A percentile compares a stretch with the other conserved stretches of the same genome.
Evolutionary conservation across 2,113 vertebrate species (phyloP).

Genomic region (Petroica traversi): DNA sequence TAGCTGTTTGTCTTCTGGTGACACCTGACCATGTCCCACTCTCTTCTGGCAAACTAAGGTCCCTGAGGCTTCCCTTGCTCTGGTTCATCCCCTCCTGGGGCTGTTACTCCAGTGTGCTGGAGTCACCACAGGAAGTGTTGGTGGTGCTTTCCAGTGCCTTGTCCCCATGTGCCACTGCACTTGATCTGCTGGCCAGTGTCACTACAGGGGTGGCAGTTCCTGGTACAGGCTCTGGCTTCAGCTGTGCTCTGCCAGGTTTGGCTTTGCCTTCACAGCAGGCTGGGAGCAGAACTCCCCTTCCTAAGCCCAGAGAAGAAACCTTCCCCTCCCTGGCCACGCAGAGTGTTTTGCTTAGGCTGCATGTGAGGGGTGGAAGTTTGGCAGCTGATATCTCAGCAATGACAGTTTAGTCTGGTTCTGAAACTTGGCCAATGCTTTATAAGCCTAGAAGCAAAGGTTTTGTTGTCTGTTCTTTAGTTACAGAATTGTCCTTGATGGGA

Average conservation of each 20-base stretch:
- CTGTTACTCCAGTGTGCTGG: background rate
- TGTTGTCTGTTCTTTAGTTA: slow-evolving; percentile 7
- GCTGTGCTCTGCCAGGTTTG: background rate
- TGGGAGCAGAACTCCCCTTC: background rate
- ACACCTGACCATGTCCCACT: background rate
- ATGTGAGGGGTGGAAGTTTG: slow-evolving; percentile 25
- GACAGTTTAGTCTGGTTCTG: slow-evolving; percentile 21
- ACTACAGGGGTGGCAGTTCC: background rate
- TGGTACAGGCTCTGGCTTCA: background rate
- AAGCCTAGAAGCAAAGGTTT: slow-evolving; percentile 15
- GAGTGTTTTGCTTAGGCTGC: background rate
- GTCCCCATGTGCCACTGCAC: background rate
- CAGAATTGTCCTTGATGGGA: background rate
- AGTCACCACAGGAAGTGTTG: background rate
- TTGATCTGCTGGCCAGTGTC: background rate
- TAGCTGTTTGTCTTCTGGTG: background rate
- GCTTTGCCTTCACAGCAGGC: background rate
- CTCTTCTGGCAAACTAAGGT: background rate
- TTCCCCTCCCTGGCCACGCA: background rate
- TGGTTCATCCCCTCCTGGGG: background rate
- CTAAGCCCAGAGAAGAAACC: background rate
- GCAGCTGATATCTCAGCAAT: background rate
- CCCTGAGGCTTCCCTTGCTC: background rate
- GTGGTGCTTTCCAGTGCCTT: background rate
- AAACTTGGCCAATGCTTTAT: slow-evolving; percentile 15